Conservation (phyloP, 2,797 vertebrate genomes). For the Helarctos malayanus region DNA sequence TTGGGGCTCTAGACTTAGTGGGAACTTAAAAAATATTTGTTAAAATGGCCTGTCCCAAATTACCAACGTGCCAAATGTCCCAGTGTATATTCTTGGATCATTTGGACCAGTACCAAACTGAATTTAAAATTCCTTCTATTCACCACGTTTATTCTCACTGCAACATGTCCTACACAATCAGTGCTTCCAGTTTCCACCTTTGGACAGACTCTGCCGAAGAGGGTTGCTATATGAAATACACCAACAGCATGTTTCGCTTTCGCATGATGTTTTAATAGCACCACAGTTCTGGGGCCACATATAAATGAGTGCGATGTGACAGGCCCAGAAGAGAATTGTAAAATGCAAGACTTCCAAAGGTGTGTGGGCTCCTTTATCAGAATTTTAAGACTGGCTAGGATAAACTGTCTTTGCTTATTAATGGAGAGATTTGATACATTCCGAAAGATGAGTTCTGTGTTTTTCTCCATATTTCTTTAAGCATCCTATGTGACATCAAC, state of each 20-base stretch:
- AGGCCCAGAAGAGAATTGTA: neutral
- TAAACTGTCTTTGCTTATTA: neutral
- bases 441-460: neutral
- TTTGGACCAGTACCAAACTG: neutral
- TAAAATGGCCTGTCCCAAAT: neutral
- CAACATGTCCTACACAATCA: neutral
- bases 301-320: neutral
- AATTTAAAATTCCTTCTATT: slow-evolving; percentile 37
- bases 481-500: neutral
- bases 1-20: neutral
- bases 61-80: neutral
- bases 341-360: neutral
- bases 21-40: slow-evolving; percentile 35
- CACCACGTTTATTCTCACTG: neutral
- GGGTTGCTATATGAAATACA: neutral
- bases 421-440: neutral
- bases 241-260: neutral
- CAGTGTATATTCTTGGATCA: neutral
- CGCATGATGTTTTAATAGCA: neutral
- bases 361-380: neutral
- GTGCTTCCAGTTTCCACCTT: neutral
- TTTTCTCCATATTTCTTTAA: neutral
- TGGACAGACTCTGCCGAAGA: neutral
- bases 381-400: neutral
- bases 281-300: neutral